Evolutionary conservation across 2,113 vertebrate genomes (phyloP).

Genomic region (Acrocephalus arundinaceus): DNA sequence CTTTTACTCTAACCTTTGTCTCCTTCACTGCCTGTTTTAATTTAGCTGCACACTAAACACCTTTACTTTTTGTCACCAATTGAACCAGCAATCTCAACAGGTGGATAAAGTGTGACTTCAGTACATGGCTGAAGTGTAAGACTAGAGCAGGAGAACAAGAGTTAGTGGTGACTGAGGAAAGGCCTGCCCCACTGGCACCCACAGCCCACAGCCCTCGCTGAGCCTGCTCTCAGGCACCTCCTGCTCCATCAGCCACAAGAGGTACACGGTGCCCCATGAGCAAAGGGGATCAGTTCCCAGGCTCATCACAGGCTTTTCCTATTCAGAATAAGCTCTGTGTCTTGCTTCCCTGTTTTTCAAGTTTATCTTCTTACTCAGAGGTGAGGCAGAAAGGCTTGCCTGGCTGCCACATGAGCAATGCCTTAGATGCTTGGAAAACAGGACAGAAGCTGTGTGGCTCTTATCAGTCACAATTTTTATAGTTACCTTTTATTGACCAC

Average conservation of each 20-base stretch:
- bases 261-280: neutral
- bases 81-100: neutral
- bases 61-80: neutral
- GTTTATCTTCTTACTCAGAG: neutral
- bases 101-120: neutral
- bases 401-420: neutral
- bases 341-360: neutral
- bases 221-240: neutral
- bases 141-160: neutral
- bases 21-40: neutral
- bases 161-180: neutral
- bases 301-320: neutral
- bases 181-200: neutral
- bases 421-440: neutral
- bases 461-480: neutral
- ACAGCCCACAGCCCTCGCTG: neutral
- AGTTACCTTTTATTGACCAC: neutral
- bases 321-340: neutral
- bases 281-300: neutral
- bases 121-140: neutral
- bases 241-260: neutral
- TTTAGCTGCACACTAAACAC: neutral
- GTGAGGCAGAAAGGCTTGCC: neutral
- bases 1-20: neutral
- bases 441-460: neutral